Evolutionary conservation across 2,797 vertebrate species (phyloP).

Genomic region (Galago senegalensis): DNA sequence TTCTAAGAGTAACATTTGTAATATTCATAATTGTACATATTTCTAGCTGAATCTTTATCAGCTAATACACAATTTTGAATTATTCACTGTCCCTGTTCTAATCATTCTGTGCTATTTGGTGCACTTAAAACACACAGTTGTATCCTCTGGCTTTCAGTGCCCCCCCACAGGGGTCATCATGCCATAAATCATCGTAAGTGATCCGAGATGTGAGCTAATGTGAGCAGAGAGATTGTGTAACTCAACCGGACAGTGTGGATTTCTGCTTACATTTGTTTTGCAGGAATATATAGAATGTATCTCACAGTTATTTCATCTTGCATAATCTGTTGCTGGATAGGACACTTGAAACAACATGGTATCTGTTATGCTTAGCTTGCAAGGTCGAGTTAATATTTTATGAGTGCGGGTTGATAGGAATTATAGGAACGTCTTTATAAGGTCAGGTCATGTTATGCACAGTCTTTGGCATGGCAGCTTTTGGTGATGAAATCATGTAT

Average conservation of each 20-base stretch:
- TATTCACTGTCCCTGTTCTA: neutral
- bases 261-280: slow-evolving; percentile 33
- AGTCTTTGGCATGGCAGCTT: neutral
- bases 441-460: neutral
- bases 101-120: neutral
- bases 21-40: slow-evolving; percentile 4
- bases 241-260: neutral
- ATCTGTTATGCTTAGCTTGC: neutral
- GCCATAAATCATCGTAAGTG: neutral
- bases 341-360: neutral
- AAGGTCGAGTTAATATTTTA: slow-evolving; percentile 20
- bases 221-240: slow-evolving; percentile 23
- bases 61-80: neutral
- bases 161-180: neutral
- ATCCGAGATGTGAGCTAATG: neutral
- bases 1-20: slow-evolving; percentile 8
- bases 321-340: neutral
- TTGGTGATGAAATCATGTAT: neutral
- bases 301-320: neutral
- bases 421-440: slow-evolving; percentile 3
- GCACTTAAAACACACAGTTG: neutral
- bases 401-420: neutral
- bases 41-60: slow-evolving; percentile 46
- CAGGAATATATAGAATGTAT: neutral
- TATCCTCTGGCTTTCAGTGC: slow-evolving; percentile 25